These are phyloP conservation scores for Triplophysa bombifrons DNA, from an alignment of 2,797 vertebrate genomes.

Conservation along the genomic window DNA sequence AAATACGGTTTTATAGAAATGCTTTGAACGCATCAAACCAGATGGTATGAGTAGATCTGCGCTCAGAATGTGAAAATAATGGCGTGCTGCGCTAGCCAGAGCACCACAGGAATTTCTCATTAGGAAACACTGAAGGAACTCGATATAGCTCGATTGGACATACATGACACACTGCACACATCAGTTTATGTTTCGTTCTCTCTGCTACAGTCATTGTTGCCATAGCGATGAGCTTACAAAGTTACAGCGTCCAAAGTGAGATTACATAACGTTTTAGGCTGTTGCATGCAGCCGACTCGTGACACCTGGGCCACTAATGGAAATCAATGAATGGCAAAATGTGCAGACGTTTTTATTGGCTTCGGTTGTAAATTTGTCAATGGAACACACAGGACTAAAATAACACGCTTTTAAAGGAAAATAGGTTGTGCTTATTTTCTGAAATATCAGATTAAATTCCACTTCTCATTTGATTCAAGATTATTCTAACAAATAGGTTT, in stretches of 20 bases:
- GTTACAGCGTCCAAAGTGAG: slow-evolving; percentile 26
- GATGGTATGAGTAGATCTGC: slow-evolving; percentile 45
- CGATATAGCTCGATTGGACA: slow-evolving; percentile 50
- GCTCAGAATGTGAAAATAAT: slow-evolving; percentile 54
- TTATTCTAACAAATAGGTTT: neutral
- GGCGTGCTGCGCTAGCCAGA: slow-evolving; percentile 32
- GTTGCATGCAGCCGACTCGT: neutral
- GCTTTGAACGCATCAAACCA: slow-evolving; percentile 31
- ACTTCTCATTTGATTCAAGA: neutral
- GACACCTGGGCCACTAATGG: neutral
- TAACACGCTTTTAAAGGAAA: neutral
- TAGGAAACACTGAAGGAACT: slow-evolving; percentile 41
- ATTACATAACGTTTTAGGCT: slow-evolving; percentile 21
- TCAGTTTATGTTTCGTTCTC: slow-evolving; percentile 34
- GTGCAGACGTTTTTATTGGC: slow-evolving; percentile 1
- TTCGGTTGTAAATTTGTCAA: neutral
- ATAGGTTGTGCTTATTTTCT: neutral
- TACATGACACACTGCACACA: slow-evolving; percentile 23
- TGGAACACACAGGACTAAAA: neutral
- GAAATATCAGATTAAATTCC: neutral
- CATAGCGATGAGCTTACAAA: slow-evolving; percentile 28
- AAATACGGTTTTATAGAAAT: slow-evolving; percentile 1
- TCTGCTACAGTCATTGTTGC: slow-evolving; percentile 33
- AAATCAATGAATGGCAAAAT: slow-evolving; percentile 15
- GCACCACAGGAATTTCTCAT: slow-evolving; percentile 48